Evolutionary conservation across 1,140 invertebrate species (phyloP).

Genomic region (Brachionus paranguensis): DNA sequence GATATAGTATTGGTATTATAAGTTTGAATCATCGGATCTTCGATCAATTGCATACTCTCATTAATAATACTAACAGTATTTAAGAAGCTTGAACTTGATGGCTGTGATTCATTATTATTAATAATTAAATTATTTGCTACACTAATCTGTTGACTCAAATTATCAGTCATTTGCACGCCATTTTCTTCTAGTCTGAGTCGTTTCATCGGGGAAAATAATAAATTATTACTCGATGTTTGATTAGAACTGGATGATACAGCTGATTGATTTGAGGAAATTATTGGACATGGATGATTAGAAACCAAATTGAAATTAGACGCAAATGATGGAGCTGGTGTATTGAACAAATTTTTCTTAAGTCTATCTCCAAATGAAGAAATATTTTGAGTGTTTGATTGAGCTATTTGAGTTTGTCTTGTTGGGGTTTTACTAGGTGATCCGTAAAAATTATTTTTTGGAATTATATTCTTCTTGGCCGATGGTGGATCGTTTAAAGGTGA

Average conservation of each 20-base stretch:
- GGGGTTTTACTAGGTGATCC: constrained; percentile 29
- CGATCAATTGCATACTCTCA: neutral
- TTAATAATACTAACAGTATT: neutral
- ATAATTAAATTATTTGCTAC: neutral
- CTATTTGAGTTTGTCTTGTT: neutral
- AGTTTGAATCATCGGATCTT: neutral
- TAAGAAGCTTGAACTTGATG: neutral
- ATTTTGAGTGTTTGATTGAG: neutral
- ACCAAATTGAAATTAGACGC: constrained; percentile 44
- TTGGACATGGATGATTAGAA: constrained; percentile 43
- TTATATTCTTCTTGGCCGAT: neutral
- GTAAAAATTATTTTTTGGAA: constrained; percentile 6
- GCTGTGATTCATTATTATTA: neutral
- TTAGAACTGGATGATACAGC: constrained; percentile 45
- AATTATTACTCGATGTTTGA: neutral
- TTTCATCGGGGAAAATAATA: constrained; percentile 25
- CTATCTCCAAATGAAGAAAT: constrained; percentile 2
- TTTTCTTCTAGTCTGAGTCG: constrained; percentile 13
- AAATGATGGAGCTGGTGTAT: neutral
- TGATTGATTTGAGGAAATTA: neutral
- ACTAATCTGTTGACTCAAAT: neutral
- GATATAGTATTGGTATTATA: neutral
- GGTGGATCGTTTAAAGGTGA: neutral
- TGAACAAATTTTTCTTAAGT: constrained; percentile 33
- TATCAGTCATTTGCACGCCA: neutral